phyloP scores from a whole-genome alignment of 2,113 vertebrate species.

The Onychorhynchus coronatus region DNA sequence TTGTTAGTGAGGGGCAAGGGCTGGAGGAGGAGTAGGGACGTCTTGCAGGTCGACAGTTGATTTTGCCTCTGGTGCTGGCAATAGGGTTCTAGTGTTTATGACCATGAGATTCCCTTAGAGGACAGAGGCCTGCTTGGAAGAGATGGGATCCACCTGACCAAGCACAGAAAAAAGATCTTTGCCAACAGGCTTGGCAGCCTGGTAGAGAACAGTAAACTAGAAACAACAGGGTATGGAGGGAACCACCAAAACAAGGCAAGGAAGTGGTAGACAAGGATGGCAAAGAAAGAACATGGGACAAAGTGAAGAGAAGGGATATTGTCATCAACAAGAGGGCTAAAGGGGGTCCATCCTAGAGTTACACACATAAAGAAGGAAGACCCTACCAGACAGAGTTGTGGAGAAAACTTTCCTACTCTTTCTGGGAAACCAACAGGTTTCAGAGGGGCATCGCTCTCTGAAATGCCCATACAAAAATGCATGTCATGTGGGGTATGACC shows the following conservation, averaged over 20 bases:
- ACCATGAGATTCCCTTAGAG: background rate
- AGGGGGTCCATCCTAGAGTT: accelerated
- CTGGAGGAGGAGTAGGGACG: background rate
- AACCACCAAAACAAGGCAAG: background rate
- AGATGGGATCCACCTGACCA: background rate
- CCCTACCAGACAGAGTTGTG: background rate
- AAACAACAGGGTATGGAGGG: accelerated
- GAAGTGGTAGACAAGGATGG: background rate
- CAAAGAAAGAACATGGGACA: background rate
- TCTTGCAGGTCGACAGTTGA: background rate
- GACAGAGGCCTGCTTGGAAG: background rate
- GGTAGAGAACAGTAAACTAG: background rate
- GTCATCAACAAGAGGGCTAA: background rate
- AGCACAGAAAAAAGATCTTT: background rate
- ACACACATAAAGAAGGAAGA: background rate
- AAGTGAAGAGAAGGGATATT: background rate
- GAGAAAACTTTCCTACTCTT: accelerated
- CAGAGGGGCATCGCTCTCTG: accelerated
- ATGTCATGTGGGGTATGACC: accelerated
- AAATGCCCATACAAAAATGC: accelerated
- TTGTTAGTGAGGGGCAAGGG: background rate
- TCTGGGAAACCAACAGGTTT: background rate
- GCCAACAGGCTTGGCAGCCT: background rate
- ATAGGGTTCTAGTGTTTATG: background rate
- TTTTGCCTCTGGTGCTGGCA: background rate